Base-by-base conservation (phyloP, 2,113 vertebrate genomes). In the Aplodontia rufa region DNA sequence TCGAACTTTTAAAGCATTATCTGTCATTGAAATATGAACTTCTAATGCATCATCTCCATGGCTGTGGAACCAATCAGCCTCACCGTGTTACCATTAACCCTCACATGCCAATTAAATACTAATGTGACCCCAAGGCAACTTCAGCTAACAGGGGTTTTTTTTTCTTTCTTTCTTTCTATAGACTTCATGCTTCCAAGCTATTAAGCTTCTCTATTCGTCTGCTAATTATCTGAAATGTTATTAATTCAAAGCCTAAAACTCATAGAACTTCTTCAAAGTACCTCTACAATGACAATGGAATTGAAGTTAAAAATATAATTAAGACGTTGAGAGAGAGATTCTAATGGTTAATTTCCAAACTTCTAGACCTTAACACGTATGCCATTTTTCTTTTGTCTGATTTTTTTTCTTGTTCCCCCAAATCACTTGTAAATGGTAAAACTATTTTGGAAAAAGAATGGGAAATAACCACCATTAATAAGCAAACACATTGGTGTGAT, bases 211-310 rank as follows among this genome's bases (percentile, higher is more conserved):
- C 84, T 87, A 75, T 95, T 95, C 64, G 95, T 91, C 88, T 90
- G 72, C 79, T 97, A 91, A 97, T 97, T 98, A 96, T 84, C 93
- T 95, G 71, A 97, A 84, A 89, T 93, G 71, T 96, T 96, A 98
- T 96, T 97, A 93, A 97, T 95, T 78, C 93, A 47, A 93, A 95
- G 37, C 37, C 66, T 84, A 91, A 97, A 96, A 91, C 69, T 93
- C 60, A 85, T 28, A 93, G 74, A 96, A 94, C 42, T 89, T 91
- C 90, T 94, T 97, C 91, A 94, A 82, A 95, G 62, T 45, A 85
- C 28, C 58, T 94, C 64, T 64, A 87, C 72, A 93, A 62, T 91
- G 91, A 83, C 93, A 97, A 20, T 69, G 47, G 47, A 78, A 55
- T 71, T 80, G 62, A 97, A 96, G 47, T 53, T 85, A 92, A 85